These are phyloP conservation scores for Phataginus tricuspis DNA, from an alignment of 2,797 vertebrate genomes.

Conservation along the genomic window DNA sequence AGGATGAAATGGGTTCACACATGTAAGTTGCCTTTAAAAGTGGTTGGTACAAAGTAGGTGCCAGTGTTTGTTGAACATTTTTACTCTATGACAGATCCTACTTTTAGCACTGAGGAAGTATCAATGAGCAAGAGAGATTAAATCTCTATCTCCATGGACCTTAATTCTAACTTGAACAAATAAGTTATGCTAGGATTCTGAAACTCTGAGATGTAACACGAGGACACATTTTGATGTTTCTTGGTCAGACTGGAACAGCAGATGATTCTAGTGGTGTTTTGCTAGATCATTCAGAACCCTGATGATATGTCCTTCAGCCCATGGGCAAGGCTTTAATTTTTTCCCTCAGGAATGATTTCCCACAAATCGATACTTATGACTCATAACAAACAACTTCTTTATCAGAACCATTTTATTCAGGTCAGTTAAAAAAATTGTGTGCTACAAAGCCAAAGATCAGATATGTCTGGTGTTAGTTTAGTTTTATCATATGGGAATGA, in stretches of 20 bases:
- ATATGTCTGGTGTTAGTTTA: neutral
- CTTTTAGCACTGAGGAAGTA: neutral
- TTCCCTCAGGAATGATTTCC: neutral
- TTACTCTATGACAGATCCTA: neutral
- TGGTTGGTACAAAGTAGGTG: neutral
- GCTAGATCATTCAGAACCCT: neutral
- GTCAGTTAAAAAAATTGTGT: neutral
- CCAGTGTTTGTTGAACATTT: neutral
- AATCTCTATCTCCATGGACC: neutral
- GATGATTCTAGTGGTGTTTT: neutral
- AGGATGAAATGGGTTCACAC: neutral
- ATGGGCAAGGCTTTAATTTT: neutral
- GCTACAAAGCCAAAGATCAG: neutral
- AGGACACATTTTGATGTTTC: neutral
- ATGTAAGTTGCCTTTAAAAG: neutral
- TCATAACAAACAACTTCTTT: conserved; percentile 18
- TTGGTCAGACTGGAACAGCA: neutral
- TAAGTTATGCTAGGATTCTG: neutral
- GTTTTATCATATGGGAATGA: neutral
- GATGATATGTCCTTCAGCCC: neutral
- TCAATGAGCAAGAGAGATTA: neutral
- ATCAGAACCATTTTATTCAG: neutral
- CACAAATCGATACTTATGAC: neutral
- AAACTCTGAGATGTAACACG: neutral
- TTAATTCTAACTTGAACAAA: neutral